Conservation (phyloP, 2,797 vertebrate genomes). For the Scolopax rusticola region DNA sequence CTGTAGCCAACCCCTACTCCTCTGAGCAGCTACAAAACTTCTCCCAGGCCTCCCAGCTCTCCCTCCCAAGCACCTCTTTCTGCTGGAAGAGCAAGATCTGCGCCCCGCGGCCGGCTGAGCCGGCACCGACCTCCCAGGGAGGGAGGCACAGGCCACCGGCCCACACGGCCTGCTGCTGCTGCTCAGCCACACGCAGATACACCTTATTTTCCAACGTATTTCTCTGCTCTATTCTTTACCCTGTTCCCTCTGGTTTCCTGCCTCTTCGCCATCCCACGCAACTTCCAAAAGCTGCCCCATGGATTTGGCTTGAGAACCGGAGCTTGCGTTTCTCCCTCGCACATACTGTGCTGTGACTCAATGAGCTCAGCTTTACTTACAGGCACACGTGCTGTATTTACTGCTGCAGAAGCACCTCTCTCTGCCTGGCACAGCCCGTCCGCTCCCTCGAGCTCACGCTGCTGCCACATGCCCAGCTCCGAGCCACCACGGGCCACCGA, state of each 20-base stretch:
- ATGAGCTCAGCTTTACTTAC: background rate
- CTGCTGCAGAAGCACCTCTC: background rate
- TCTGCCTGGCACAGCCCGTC: background rate
- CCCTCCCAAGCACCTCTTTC: background rate
- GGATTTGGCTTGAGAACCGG: background rate
- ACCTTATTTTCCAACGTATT: background rate
- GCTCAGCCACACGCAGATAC: background rate
- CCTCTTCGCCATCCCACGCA: background rate
- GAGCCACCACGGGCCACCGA: background rate
- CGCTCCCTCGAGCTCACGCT: background rate
- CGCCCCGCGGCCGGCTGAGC: background rate
- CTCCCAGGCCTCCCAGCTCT: background rate
- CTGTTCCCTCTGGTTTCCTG: background rate
- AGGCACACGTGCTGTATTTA: fast-evolving
- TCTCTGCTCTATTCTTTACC: background rate
- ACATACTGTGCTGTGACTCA: fast-evolving
- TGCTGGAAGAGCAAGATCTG: background rate
- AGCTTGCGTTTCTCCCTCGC: background rate
- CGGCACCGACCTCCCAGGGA: background rate
- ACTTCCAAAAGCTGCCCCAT: background rate
- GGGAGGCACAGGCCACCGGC: background rate
- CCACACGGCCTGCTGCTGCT: background rate
- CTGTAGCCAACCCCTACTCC: background rate
- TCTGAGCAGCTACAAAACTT: background rate
- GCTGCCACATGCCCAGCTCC: background rate